Base-by-base conservation (phyloP, 2,888 invertebrate genomes). In the Junonia oenone region DNA sequence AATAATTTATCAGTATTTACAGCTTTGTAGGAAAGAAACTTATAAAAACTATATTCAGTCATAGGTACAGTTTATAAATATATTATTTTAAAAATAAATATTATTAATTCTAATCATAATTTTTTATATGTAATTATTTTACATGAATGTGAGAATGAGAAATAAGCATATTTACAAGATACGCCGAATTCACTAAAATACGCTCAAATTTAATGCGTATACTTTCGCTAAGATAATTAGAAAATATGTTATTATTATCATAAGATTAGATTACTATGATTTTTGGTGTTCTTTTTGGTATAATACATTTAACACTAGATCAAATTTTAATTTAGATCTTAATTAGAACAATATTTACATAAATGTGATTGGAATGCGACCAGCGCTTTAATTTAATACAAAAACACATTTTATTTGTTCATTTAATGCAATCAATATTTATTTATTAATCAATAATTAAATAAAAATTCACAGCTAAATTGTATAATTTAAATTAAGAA, bases 1-100 rank as follows among this genome's bases (percentile, higher is more conserved):
- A 66, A 61, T 60, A 49, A 62, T 63, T 49, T 61, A 63, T 58
- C 51, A 65, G 22, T 69, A 66, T 69, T 60, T 66, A 68, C 67
- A 68, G 37, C 64, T 70, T 69, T 72, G 71, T 73, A 68, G 71
- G 68, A 74, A 75, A 67, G 72, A 78, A 74, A 75, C 72, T 67
- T 74, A 71, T 75, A 79, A 70, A 78, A 84, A 84, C 79, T 69
- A 72, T 59, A 55, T 45, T 88, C 88, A 88, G 89, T 89, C 89
- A 73, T 78, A 86, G 81, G 73, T 79, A 72, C 68, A 77, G 68
- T 71, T 71, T 65, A 71, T 73, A 72, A 69, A 65, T 58, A 63
- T 60, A 54, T 50, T 58, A 64, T 60, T 50, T 43, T 51, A 45
- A 15, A 26, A 26, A 43, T 40, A 43, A 43, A 13, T 13, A 43